phyloP scores from a whole-genome alignment of 2,113 vertebrate species.

The Dunckerocampus dactyliophorus region DNA sequence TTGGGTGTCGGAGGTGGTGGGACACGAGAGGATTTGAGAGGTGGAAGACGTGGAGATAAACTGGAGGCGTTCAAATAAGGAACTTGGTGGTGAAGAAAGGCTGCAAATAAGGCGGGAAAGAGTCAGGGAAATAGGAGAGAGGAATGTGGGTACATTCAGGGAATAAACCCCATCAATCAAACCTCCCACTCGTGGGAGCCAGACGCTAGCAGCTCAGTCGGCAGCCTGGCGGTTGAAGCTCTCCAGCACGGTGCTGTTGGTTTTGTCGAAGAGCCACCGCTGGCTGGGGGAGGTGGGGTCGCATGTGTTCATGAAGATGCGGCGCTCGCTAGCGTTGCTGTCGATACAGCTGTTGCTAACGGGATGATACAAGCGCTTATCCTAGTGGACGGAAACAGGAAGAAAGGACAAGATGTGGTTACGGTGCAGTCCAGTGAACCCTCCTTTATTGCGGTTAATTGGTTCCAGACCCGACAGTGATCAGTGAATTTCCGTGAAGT shows the following conservation, averaged over 20 bases:
- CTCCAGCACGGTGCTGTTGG: constrained; percentile 63
- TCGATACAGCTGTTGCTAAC: constrained; percentile 66
- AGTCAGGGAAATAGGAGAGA: neutral
- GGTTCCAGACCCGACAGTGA: no score
- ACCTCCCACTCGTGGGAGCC: neutral
- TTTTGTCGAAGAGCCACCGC: constrained; percentile 62
- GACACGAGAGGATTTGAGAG: constrained; percentile 39
- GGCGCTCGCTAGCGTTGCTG: constrained; percentile 43
- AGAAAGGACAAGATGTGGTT: neutral
- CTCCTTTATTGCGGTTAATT: no score
- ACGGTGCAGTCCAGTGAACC: no score
- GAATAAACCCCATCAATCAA: constrained; percentile 9
- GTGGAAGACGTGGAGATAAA: constrained; percentile 16
- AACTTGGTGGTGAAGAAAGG: constrained; percentile 2
- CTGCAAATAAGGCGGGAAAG: neutral
- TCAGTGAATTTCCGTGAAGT: no score
- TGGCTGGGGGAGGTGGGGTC: constrained; percentile 46
- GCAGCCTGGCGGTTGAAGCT: constrained; percentile 39
- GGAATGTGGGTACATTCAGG: neutral
- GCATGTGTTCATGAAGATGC: constrained; percentile 62
- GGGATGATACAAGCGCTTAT: constrained; percentile 58
- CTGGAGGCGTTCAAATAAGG: neutral
- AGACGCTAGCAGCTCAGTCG: constrained; percentile 16
- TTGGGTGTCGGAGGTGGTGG: constrained; percentile 24
- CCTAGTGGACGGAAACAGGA: constrained; percentile 28